Percentiles rank a stretch among this genome's conserved stretches.
phyloP scores from a whole-genome alignment of 2,113 vertebrate species.

The Apistogramma diplotaenia region DNA sequence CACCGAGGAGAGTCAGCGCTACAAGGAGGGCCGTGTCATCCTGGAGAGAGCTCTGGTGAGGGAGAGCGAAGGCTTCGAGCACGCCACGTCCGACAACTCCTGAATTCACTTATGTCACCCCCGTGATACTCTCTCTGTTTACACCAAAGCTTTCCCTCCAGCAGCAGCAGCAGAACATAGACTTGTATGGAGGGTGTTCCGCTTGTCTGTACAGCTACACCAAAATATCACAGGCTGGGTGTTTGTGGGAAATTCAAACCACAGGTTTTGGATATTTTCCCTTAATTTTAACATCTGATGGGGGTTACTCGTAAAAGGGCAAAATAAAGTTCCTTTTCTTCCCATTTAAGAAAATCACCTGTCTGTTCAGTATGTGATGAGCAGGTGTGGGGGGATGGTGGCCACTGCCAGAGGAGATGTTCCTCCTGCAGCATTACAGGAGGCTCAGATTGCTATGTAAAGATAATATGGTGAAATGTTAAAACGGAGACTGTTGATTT shows the following conservation, averaged over 20 bases:
- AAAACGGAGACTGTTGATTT: background rate
- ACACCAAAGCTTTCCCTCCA: slow-evolving; percentile 4
- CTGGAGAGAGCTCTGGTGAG: slow-evolving; percentile 94
- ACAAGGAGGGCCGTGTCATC: slow-evolving; percentile 96
- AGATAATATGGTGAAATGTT: background rate
- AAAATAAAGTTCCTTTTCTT: slow-evolving; percentile 6
- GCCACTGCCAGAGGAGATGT: background rate
- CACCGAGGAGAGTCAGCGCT: slow-evolving; percentile 97
- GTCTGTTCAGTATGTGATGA: slow-evolving; percentile 1
- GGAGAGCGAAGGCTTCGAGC: slow-evolving; percentile 95
- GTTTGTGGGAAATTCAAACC: slow-evolving; percentile 1
- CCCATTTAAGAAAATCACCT: slow-evolving; percentile 17
- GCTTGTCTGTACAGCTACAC: slow-evolving; percentile 29
- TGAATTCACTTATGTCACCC: slow-evolving; percentile 65
- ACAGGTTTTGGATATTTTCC: slow-evolving; percentile 6
- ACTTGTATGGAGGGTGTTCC: slow-evolving; percentile 31
- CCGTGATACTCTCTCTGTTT: background rate
- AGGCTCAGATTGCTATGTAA: background rate
- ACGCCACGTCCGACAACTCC: slow-evolving; percentile 86
- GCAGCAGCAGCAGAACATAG: slow-evolving; percentile 29
- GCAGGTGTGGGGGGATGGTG: background rate
- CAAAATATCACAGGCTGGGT: slow-evolving; percentile 23
- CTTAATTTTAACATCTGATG: background rate
- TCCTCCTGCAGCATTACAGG: background rate
- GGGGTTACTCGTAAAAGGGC: background rate